A percentile compares a stretch with the other conserved stretches of the same genome.
phyloP scores from a whole-genome alignment of 2,797 vertebrate genomes.

The Artibeus lituratus region DNA sequence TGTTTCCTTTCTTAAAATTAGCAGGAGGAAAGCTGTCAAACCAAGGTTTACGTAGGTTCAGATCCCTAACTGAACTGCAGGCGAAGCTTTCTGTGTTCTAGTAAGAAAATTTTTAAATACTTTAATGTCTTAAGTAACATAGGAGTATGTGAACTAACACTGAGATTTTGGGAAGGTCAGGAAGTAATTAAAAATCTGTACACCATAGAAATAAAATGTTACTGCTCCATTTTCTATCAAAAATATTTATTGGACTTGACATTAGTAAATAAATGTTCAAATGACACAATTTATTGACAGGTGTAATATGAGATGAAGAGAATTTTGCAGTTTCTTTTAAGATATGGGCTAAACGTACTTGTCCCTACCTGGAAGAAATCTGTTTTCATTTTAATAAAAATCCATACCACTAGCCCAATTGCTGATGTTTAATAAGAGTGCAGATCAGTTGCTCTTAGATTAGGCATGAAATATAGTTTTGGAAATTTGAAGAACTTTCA shows the following conservation, averaged over 20 bases:
- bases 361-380: not conserved
- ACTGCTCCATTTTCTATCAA: slow-evolving; percentile 63
- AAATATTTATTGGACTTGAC: slow-evolving; percentile 54
- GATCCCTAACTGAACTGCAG: slow-evolving; percentile 85
- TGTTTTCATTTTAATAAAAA: slow-evolving; percentile 36
- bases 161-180: slow-evolving; percentile 9
- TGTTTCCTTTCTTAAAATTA: slow-evolving; percentile 85
- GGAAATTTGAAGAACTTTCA: not conserved
- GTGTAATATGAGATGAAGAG: not conserved
- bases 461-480: slow-evolving; percentile 5
- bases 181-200: slow-evolving; percentile 4
- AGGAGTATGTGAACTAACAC: not conserved
- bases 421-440: not conserved
- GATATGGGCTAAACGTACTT: not conserved
- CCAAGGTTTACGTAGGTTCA: slow-evolving; percentile 83
- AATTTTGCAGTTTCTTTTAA: not conserved
- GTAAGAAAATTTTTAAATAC: slow-evolving; percentile 86
- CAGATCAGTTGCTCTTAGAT: not conserved
- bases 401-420: not conserved
- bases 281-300: slow-evolving; percentile 36
- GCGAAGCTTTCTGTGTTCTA: slow-evolving; percentile 87
- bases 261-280: slow-evolving; percentile 48
- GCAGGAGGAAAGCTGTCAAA: slow-evolving; percentile 82
- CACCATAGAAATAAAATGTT: slow-evolving; percentile 39
- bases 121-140: slow-evolving; percentile 78